phyloP scores from a whole-genome alignment of 2,797 vertebrate genomes.

The Novumbra hubbsi region DNA sequence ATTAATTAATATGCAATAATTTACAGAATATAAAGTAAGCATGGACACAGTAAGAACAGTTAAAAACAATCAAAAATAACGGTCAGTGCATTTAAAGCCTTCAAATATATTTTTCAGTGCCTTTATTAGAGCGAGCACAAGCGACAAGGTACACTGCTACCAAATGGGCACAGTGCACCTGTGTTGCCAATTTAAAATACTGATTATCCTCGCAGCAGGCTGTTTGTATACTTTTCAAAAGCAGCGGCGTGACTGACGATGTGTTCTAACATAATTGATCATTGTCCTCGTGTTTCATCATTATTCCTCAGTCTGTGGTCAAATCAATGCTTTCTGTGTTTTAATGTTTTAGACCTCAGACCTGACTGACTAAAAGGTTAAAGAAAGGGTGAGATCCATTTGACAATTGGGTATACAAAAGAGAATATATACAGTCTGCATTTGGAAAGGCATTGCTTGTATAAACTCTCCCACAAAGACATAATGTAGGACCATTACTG shows the following conservation, averaged over 20 bases:
- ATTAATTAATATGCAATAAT: too few relatives aligned
- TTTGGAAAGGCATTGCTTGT: constrained; percentile 19
- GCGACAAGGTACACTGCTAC: too few relatives aligned
- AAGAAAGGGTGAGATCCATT: constrained; percentile 48
- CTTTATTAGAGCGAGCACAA: too few relatives aligned
- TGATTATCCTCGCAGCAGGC: constrained; percentile 1
- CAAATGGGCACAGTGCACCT: too few relatives aligned
- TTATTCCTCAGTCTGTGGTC: constrained; percentile 19
- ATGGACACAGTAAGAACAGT: too few relatives aligned
- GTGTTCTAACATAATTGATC: constrained; percentile 23
- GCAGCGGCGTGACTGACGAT: constrained; percentile 3
- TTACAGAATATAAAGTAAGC: not conserved
- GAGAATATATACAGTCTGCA: constrained; percentile 22
- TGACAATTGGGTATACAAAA: constrained; percentile 38
- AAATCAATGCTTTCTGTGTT: constrained; percentile 17
- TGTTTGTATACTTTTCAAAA: constrained; percentile 2
- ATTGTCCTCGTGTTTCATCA: constrained; percentile 19
- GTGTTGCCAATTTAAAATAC: too few relatives aligned
- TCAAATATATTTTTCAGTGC: too few relatives aligned
- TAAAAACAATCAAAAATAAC: too few relatives aligned
- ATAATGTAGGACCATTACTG: constrained; percentile 31
- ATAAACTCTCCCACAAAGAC: constrained; percentile 30
- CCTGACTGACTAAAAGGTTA: constrained; percentile 56
- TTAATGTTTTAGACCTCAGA: constrained; percentile 40
- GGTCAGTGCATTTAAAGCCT: too few relatives aligned